A percentile compares a stretch with the other conserved stretches of the same genome.
phyloP scores from a whole-genome alignment of 2,888 invertebrate genomes.

The Lasiommata megera region DNA sequence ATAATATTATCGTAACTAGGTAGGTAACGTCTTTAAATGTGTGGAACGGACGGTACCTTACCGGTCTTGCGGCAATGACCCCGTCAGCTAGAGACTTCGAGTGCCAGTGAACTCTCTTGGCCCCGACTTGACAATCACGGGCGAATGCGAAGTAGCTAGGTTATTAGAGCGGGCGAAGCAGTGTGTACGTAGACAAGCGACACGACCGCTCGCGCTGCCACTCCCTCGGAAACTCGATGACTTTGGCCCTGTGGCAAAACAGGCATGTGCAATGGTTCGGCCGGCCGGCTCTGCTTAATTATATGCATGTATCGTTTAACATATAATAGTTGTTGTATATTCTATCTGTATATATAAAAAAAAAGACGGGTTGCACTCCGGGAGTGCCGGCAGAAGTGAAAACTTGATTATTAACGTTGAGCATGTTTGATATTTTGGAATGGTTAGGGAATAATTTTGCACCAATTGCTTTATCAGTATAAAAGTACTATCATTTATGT shows the following conservation, averaged over 20 bases:
- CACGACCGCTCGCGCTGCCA: slow-evolving; percentile 55
- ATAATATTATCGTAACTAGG: neutral
- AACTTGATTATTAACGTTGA: too few species aligned
- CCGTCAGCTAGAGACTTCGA: slow-evolving; percentile 40
- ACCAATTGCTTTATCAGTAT: too few species aligned
- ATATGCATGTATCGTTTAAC: neutral
- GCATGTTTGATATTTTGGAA: too few species aligned
- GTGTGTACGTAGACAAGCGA: slow-evolving; percentile 33
- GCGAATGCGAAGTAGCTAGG: slow-evolving; percentile 44
- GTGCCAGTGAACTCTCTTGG: slow-evolving; percentile 60
- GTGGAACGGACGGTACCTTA: slow-evolving; percentile 39
- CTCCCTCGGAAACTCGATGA: slow-evolving; percentile 48
- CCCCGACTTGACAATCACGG: slow-evolving; percentile 46
- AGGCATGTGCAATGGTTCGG: slow-evolving; percentile 17
- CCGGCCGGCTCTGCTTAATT: slow-evolving; percentile 8
- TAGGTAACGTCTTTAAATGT: slow-evolving; percentile 5
- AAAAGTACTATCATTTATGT: too few species aligned
- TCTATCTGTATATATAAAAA: too few species aligned
- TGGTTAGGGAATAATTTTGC: too few species aligned
- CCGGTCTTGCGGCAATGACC: slow-evolving; percentile 53
- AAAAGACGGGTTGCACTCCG: too few species aligned
- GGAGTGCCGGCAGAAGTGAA: too few species aligned
- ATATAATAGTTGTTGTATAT: too few species aligned
- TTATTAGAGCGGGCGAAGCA: slow-evolving; percentile 44
- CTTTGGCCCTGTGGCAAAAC: slow-evolving; percentile 32